Percentiles rank a stretch among this genome's conserved stretches.
Evolutionary conservation across 2,797 vertebrate species (phyloP).

Genomic region (Pelochelys cantorii): DNA sequence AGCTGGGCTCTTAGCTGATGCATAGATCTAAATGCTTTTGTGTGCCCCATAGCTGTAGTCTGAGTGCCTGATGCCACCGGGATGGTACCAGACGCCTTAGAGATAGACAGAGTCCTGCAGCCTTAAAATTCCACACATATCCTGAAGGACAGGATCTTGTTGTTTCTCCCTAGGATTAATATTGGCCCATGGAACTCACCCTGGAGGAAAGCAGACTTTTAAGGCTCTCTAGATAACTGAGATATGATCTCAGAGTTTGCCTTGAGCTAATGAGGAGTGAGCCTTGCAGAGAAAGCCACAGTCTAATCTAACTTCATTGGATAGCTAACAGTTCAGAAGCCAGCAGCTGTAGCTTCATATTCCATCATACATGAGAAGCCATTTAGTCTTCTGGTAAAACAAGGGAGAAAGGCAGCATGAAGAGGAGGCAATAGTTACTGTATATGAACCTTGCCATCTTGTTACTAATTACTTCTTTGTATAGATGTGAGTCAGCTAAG

Average conservation of each 20-base stretch:
- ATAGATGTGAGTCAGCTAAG: neutral
- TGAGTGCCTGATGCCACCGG: neutral
- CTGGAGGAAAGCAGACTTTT: neutral
- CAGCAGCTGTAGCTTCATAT: rapidly evolving
- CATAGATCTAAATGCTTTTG: rapidly evolving
- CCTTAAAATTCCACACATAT: neutral
- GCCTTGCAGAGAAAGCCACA: neutral
- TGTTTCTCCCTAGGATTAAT: neutral
- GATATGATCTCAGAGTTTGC: neutral
- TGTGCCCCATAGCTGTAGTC: rapidly evolving
- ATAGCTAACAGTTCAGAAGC: neutral
- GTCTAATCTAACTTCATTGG: neutral
- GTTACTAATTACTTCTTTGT: neutral
- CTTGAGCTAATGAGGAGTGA: neutral
- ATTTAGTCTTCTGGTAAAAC: neutral
- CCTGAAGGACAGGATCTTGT: neutral
- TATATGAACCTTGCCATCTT: neutral
- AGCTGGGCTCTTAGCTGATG: neutral
- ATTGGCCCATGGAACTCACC: neutral
- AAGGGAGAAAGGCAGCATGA: neutral
- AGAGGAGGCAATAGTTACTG: neutral
- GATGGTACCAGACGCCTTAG: neutral
- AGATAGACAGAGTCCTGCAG: neutral
- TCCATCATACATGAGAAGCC: rapidly evolving
- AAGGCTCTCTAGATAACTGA: neutral